Percentiles rank a stretch among this genome's conserved stretches.
Conservation (phyloP, 1,140 invertebrate genomes). For the Sarcophaga bullata region DNA sequence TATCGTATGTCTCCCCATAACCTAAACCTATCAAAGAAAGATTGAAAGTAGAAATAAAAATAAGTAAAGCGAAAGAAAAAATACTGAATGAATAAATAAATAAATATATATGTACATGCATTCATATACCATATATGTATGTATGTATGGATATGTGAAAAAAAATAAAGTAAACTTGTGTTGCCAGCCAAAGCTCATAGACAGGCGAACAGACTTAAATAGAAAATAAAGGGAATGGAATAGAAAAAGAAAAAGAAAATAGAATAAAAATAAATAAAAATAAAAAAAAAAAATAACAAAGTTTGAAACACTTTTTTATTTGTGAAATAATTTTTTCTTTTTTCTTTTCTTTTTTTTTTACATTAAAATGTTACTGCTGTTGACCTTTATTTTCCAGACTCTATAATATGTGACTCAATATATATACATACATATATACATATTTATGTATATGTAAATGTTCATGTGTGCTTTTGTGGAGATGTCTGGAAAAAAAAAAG, state of each 20-base stretch:
- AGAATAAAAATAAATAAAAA: not conserved
- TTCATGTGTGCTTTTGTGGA: not conserved
- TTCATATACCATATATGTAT: too few species aligned
- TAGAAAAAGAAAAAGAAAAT: too few species aligned
- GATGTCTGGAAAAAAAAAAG: not conserved
- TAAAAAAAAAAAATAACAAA: not conserved
- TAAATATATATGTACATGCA: not conserved
- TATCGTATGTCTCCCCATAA: slow-evolving; percentile 37
- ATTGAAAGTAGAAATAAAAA: slow-evolving; percentile 30
- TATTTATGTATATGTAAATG: slow-evolving; percentile 4
- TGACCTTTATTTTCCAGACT: slow-evolving; percentile 60
- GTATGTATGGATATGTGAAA: not conserved
- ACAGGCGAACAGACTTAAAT: slow-evolving; percentile 19
- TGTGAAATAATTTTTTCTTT: not conserved
- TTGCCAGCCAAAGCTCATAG: slow-evolving; percentile 22
- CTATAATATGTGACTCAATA: slow-evolving; percentile 45
- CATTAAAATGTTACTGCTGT: slow-evolving; percentile 62
- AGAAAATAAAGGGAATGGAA: not conserved
- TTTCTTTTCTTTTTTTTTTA: slow-evolving; percentile 30
- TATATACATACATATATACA: not conserved
- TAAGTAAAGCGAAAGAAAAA: slow-evolving; percentile 30
- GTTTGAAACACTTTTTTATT: slow-evolving; percentile 42
- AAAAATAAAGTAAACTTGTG: slow-evolving; percentile 12
- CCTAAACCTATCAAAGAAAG: slow-evolving; percentile 39
- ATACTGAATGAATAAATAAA: not conserved